These are phyloP conservation scores for Silvanus unidentatus DNA, from an alignment of 2,888 invertebrate genomes.

Conservation along the genomic window DNA sequence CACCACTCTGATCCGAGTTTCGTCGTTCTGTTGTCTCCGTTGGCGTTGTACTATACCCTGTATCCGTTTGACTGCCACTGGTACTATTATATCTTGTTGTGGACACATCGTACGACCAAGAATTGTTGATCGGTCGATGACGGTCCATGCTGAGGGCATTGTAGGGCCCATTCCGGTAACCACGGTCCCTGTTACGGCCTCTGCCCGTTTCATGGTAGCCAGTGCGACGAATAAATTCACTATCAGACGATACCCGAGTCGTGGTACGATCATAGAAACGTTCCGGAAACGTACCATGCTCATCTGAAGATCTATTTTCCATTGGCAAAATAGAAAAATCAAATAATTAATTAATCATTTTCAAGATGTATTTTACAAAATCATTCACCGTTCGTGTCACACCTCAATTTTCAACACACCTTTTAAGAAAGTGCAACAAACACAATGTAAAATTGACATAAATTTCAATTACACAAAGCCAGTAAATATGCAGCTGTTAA, in stretches of 20 bases:
- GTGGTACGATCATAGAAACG: constrained; percentile 51
- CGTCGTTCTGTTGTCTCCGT: constrained; percentile 37
- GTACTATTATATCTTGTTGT: constrained; percentile 14
- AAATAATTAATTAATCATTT: not conserved
- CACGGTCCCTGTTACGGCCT: constrained; percentile 44
- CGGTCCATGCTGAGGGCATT: constrained; percentile 38
- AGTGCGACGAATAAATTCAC: constrained; percentile 32
- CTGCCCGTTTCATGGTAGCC: constrained; percentile 44
- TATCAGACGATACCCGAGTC: constrained; percentile 27
- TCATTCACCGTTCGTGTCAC: too few relatives aligned
- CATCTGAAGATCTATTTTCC: constrained; percentile 48
- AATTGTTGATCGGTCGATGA: constrained; percentile 24
- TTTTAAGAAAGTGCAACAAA: too few relatives aligned
- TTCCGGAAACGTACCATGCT: constrained; percentile 49
- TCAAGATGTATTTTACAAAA: not conserved
- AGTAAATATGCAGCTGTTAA: too few relatives aligned
- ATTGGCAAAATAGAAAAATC: not conserved
- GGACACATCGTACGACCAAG: constrained; percentile 16
- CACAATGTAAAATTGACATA: too few relatives aligned
- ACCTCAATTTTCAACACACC: too few relatives aligned
- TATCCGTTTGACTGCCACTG: constrained; percentile 35
- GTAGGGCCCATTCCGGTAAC: constrained; percentile 48
- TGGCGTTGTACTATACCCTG: constrained; percentile 45
- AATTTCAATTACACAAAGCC: too few relatives aligned
- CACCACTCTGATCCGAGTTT: constrained; percentile 37